Evolutionary conservation across 2,888 invertebrate genomes (phyloP).

Genomic region (Timema podura): DNA sequence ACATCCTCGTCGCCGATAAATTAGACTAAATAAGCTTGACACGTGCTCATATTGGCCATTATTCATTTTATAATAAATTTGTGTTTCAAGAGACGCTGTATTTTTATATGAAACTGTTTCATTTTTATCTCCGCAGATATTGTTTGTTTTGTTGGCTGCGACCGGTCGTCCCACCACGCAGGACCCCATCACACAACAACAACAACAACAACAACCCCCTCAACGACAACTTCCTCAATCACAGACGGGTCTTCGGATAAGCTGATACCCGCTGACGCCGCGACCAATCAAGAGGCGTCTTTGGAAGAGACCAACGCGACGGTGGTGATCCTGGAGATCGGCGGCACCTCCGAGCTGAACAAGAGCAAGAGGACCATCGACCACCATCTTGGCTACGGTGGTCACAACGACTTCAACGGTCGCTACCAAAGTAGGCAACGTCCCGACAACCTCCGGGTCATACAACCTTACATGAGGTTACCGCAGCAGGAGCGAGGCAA

Average conservation of each 20-base stretch:
- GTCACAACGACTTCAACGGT: constrained; percentile 38
- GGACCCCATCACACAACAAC: neutral
- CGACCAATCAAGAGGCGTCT: no score
- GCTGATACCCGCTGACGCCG: constrained; percentile 9
- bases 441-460: no score
- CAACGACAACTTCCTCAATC: neutral
- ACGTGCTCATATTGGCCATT: no score
- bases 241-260: constrained; percentile 3
- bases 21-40: no score
- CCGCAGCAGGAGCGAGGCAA: no score
- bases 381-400: constrained; percentile 65
- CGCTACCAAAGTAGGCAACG: neutral
- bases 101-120: no score
- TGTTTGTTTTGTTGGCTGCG: constrained; percentile 12
- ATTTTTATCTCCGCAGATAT: constrained; percentile 9
- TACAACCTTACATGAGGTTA: no score
- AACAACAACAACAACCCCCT: neutral
- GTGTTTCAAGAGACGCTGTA: no score
- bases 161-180: neutral
- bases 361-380: constrained; percentile 69
- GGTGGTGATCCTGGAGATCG: neutral
- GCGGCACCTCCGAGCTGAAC: constrained; percentile 8
- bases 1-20: no score
- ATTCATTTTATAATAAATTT: no score
- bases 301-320: neutral